Percentiles rank a stretch among this genome's conserved stretches.
Evolutionary conservation across 1,140 invertebrate species (phyloP).

Genomic region (Nylanderia fulva): DNA sequence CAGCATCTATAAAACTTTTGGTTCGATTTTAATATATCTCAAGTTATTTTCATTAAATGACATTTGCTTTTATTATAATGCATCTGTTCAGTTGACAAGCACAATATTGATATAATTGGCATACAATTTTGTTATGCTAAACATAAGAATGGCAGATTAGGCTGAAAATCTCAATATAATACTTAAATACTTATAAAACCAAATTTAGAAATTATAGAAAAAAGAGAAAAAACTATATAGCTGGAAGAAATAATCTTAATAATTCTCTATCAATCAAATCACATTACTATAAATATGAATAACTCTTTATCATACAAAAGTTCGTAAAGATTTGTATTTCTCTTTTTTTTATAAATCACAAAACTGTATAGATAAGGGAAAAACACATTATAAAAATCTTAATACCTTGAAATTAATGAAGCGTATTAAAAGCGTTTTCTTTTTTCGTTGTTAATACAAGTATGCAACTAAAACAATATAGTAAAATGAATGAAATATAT

Average conservation of each 20-base stretch:
- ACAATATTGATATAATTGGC: conserved; percentile 62
- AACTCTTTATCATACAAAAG: conserved; percentile 24
- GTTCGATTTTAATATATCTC: conserved; percentile 56
- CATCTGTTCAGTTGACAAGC: conserved; percentile 31
- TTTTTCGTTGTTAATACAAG: conserved; percentile 43
- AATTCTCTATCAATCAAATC: conserved; percentile 31
- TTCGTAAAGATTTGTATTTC: neutral
- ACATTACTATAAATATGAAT: neutral
- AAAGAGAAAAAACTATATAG: conserved; percentile 20
- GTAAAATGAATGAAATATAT: conserved; percentile 43
- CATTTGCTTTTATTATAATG: conserved; percentile 41
- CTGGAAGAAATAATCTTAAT: conserved; percentile 36
- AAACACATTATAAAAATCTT: conserved; percentile 9
- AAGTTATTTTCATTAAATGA: conserved; percentile 38
- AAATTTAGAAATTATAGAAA: neutral
- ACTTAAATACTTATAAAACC: conserved; percentile 16
- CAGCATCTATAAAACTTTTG: conserved; percentile 72
- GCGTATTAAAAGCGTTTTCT: conserved; percentile 9
- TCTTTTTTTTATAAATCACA: neutral
- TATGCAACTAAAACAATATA: conserved; percentile 32
- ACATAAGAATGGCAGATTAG: conserved; percentile 24
- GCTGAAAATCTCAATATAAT: conserved; percentile 23
- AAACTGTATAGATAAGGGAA: conserved; percentile 8
- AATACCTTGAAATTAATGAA: conserved; percentile 32
- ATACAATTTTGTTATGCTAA: conserved; percentile 43